Percentiles rank a stretch among this genome's conserved stretches.
Conservation (phyloP, 2,797 vertebrate genomes). For the Gallinago nigripennis region DNA sequence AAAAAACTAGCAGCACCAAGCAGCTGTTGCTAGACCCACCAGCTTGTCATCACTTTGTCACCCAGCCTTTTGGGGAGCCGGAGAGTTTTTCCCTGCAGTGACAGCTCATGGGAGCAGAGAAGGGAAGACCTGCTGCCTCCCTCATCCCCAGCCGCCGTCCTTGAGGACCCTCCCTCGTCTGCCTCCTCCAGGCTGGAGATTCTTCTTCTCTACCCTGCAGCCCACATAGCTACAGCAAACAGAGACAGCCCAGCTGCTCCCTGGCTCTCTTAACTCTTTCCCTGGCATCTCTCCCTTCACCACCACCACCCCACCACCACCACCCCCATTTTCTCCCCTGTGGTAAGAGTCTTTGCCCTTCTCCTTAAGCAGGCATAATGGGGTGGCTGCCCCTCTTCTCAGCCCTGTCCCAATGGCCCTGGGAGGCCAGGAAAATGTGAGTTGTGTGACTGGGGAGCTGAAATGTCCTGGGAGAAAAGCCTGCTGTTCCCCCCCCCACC, state of each 20-base stretch:
- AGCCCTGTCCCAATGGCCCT: neutral
- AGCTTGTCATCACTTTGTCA: rapidly evolving
- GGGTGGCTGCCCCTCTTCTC: neutral
- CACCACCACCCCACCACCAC: no score
- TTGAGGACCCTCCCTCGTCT: neutral
- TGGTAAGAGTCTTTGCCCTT: neutral
- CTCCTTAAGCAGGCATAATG: neutral
- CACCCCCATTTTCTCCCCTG: neutral
- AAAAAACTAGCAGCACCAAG: neutral
- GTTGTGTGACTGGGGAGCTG: neutral
- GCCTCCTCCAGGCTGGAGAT: neutral
- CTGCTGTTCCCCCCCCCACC: neutral
- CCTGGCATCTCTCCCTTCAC: neutral
- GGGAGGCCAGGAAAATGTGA: neutral
- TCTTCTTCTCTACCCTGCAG: neutral
- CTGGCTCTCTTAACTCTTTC: conserved; percentile 12
- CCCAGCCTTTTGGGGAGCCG: neutral
- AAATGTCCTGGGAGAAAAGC: neutral
- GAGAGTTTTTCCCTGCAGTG: neutral
- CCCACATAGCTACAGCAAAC: conserved; percentile 25
- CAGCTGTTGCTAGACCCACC: neutral
- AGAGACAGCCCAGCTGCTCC: neutral
- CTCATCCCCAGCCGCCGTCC: neutral
- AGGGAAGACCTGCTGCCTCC: neutral
- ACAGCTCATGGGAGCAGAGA: neutral